These are phyloP conservation scores for Spatulosminthurus flaviceps DNA, from an alignment of 2,888 invertebrate species.

Conservation along the genomic window DNA sequence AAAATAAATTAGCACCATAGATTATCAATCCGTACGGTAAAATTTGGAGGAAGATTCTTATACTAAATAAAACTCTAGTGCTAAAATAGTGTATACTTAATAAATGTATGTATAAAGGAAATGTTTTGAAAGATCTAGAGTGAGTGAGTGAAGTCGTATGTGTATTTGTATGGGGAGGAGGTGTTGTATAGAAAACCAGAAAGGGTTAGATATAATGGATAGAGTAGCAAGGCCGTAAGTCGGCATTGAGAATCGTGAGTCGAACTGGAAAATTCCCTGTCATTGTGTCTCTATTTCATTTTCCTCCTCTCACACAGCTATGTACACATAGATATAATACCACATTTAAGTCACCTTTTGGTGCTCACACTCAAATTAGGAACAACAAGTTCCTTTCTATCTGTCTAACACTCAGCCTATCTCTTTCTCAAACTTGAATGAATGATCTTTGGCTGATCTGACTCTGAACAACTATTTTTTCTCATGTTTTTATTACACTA, in stretches of 20 bases:
- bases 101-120: too few relatives aligned
- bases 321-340: not conserved
- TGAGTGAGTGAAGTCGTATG: conserved; percentile 9
- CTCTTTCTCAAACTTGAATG: too few relatives aligned
- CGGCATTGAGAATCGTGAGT: conserved; percentile 55
- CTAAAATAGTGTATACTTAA: too few relatives aligned
- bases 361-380: not conserved
- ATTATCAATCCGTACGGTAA: too few relatives aligned
- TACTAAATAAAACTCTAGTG: too few relatives aligned
- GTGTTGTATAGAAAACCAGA: not conserved
- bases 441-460: too few relatives aligned
- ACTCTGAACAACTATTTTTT: too few relatives aligned
- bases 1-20: too few relatives aligned
- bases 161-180: conserved; percentile 2
- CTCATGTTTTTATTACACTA: too few relatives aligned
- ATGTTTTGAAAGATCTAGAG: too few relatives aligned
- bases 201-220: not conserved
- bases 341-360: not conserved
- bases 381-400: not conserved
- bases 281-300: conserved; percentile 26
- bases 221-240: conserved; percentile 50
- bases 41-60: too few relatives aligned
- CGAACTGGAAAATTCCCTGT: conserved; percentile 43
- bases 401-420: not conserved
- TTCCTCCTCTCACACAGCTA: not conserved